phyloP scores from a whole-genome alignment of 2,797 vertebrate genomes.

The Netta rufina region DNA sequence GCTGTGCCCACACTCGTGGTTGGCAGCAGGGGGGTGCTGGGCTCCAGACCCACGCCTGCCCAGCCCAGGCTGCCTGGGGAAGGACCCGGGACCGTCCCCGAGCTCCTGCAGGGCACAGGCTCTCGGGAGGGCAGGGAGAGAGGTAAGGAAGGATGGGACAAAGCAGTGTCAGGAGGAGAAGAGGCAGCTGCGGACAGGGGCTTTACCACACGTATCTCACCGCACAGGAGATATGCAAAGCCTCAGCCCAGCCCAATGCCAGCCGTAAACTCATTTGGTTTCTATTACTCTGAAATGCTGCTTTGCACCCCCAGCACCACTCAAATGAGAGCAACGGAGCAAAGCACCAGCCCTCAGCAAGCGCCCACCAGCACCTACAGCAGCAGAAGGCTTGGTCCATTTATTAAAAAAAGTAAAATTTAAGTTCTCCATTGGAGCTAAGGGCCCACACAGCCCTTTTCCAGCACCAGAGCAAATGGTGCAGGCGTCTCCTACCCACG shows the following conservation, averaged over 20 bases:
- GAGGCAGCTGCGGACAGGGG: not conserved
- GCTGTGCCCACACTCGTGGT: not conserved
- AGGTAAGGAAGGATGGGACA: not conserved
- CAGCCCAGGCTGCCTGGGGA: not conserved
- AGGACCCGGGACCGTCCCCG: not conserved
- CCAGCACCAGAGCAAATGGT: not conserved
- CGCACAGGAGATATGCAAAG: not conserved
- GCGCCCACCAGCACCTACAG: fast-evolving
- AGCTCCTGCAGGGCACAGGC: fast-evolving
- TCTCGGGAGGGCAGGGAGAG: not conserved
- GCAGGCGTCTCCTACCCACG: not conserved
- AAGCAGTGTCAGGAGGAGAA: not conserved
- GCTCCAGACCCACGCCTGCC: not conserved
- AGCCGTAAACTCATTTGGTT: not conserved
- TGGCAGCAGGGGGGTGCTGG: fast-evolving
- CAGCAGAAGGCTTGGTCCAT: not conserved
- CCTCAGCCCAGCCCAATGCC: not conserved
- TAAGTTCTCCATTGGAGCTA: fast-evolving
- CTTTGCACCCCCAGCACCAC: not conserved
- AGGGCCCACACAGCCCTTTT: not conserved
- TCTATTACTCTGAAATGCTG: not conserved
- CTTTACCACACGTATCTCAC: not conserved
- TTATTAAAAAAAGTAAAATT: not conserved
- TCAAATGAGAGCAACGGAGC: not conserved
- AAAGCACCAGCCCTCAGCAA: not conserved